Base-by-base conservation (phyloP, 1,140 invertebrate species). In the Zelostemma sp. region DNA sequence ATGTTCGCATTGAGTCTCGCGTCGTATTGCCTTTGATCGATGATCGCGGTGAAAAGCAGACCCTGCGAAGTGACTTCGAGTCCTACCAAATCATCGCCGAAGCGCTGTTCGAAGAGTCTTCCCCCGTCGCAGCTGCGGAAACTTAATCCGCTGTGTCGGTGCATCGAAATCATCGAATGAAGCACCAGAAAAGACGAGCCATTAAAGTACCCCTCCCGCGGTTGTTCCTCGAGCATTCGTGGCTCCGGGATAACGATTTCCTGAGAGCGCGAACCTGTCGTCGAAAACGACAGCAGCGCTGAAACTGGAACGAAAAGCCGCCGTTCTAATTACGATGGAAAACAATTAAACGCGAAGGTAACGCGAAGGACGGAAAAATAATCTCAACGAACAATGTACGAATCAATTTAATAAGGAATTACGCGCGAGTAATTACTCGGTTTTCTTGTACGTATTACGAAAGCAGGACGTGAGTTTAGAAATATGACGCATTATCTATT, bases 131-230 rank as follows among this genome's bases (percentile, higher is more conserved):
- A 95, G 9, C 91, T 93, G 69, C 92, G 87, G 77, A 94, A 94
- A 81, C 92, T 94, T 28, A 95, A 85, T 12, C 92, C 92, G 56
- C 91, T 92, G 73, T 93, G 92, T 68, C 90, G 88, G 76, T 91
- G 91, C 68, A 93, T 88, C 25, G 91, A 91, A 72, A 93, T 88
- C 54, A 91, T 90, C 28, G 89, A 88, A 35, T 87, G 82, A 48
- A 94, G 84, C 72, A 89, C 88, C 47, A 93, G 86, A 76, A 91
- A 93, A 3, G 92, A 89, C 67, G 91, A 90, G 56, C 91, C 91
- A 84, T 94, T 93, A 81, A 95, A 93, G 74, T 93, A 94, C 14
- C 91, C 93, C 83, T 95, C 93, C 17, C 91, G 88, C 28, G 88
- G 55, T 73, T 45, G 65, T 51, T 47, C 65, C 61, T 16, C 50